phyloP scores from a whole-genome alignment of 1,140 invertebrate species.

The Tetramorium alpestre region DNA sequence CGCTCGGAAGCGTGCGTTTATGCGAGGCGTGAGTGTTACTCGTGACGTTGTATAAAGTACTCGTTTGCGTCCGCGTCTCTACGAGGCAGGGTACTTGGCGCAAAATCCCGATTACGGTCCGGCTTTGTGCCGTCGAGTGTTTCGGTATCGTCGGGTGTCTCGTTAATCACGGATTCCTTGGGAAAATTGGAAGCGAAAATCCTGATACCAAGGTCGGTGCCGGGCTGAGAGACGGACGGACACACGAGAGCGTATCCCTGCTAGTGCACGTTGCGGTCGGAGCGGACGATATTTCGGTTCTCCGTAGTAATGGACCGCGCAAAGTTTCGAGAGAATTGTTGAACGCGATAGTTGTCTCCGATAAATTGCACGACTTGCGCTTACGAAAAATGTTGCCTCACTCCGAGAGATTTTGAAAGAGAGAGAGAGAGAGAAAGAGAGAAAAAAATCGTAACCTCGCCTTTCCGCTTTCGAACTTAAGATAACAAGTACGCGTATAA shows the following conservation, averaged over 20 bases:
- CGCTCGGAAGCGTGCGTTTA: slow-evolving; percentile 19
- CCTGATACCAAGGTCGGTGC: slow-evolving; percentile 25
- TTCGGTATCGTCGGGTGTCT: slow-evolving; percentile 34
- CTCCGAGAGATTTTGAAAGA: not conserved
- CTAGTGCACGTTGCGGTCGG: not conserved
- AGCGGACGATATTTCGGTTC: slow-evolving; percentile 29
- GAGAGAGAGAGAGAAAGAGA: no score
- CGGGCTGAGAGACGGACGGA: not conserved
- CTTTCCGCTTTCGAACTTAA: not conserved
- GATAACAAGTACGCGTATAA: not conserved
- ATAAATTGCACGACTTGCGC: not conserved
- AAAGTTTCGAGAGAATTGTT: not conserved
- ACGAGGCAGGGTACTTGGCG: not conserved
- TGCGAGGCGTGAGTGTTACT: slow-evolving; percentile 24
- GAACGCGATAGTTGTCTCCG: not conserved
- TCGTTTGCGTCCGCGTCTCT: slow-evolving; percentile 26
- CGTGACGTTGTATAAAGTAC: slow-evolving; percentile 22
- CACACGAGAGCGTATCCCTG: not conserved
- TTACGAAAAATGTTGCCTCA: not conserved
- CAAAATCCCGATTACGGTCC: slow-evolving; percentile 49
- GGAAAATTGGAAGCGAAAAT: slow-evolving; percentile 54
- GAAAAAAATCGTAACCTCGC: not conserved
- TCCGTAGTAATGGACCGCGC: slow-evolving; percentile 5
- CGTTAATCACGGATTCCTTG: slow-evolving; percentile 56
- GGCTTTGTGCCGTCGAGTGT: slow-evolving; percentile 44